Evolutionary conservation across 1,140 invertebrate species (phyloP).

Genomic region (Carposina sasakii): DNA sequence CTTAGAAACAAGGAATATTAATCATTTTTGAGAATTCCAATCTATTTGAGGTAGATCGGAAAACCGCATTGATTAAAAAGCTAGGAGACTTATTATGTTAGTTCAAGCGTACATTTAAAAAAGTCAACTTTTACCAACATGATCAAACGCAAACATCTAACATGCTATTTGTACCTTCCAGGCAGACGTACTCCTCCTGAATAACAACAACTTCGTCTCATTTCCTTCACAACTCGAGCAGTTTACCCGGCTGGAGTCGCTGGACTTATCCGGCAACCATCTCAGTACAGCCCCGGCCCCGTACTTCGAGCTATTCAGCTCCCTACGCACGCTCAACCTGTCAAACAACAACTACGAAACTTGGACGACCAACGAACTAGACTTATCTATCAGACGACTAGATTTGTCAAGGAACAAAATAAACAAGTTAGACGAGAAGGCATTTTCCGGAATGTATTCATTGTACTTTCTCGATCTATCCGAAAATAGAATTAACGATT

Average conservation of each 20-base stretch:
- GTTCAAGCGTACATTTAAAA: no score
- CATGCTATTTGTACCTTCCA: conserved; percentile 37
- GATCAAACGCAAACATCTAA: no score
- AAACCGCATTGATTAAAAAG: no score
- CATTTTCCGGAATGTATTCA: conserved; percentile 38
- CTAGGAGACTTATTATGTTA: no score
- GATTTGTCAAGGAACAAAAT: conserved; percentile 71
- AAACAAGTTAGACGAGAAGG: conserved; percentile 43
- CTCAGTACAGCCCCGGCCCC: conserved; percentile 51
- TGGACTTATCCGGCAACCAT: conserved; percentile 74
- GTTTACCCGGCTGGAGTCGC: conserved; percentile 60
- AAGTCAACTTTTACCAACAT: no score
- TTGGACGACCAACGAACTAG: conserved; percentile 63
- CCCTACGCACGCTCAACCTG: conserved; percentile 69
- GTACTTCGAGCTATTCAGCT: conserved; percentile 56
- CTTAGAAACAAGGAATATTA: no score
- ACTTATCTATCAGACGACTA: conserved; percentile 53
- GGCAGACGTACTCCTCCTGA: conserved; percentile 68
- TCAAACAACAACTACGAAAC: conserved; percentile 72
- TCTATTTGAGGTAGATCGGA: no score
- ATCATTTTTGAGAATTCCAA: no score
- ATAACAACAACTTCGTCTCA: conserved; percentile 68
- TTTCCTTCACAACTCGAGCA: conserved; percentile 71
- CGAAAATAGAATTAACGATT: conserved; percentile 74
- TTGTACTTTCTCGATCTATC: conserved; percentile 72